Evolutionary conservation across 2,797 vertebrate species (phyloP).

Genomic region (Pangasius krempfi): DNA sequence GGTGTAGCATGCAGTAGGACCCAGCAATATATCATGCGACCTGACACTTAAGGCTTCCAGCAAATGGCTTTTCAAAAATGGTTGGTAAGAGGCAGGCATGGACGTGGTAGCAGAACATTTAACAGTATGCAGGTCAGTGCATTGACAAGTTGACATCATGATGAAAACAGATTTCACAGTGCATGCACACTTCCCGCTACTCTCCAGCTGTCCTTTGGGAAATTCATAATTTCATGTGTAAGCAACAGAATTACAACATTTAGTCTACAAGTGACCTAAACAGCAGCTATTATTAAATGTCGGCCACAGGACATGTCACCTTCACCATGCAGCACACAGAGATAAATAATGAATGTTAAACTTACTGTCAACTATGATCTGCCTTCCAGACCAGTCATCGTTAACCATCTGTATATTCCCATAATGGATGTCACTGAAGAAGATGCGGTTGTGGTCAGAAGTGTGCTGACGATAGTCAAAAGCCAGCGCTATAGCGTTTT

Average conservation of each 20-base stretch:
- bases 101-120: conserved; percentile 52
- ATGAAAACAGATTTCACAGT: conserved; percentile 39
- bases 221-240: conserved; percentile 27
- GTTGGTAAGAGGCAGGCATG: conserved; percentile 51
- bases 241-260: conserved; percentile 22
- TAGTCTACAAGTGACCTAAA: conserved; percentile 19
- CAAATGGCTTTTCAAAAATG: conserved; percentile 67
- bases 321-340: not conserved
- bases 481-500: conserved; percentile 90
- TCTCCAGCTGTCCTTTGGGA: conserved; percentile 10
- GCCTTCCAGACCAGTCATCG: conserved; percentile 91
- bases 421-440: conserved; percentile 95
- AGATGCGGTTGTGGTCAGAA: conserved; percentile 88
- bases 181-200: not conserved
- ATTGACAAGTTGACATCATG: conserved; percentile 39
- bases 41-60: conserved; percentile 62
- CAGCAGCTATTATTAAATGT: conserved; percentile 23
- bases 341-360: conserved; percentile 54
- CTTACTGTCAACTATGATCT: conserved; percentile 92
- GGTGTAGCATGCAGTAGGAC: conserved; percentile 61
- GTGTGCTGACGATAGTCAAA: conserved; percentile 89
- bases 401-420: conserved; percentile 97
- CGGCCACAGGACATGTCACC: not conserved
- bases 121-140: conserved; percentile 56
- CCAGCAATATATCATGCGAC: conserved; percentile 64